These are phyloP conservation scores for Melanargia galathea DNA, from an alignment of 2,888 invertebrate species.

Conservation along the genomic window DNA sequence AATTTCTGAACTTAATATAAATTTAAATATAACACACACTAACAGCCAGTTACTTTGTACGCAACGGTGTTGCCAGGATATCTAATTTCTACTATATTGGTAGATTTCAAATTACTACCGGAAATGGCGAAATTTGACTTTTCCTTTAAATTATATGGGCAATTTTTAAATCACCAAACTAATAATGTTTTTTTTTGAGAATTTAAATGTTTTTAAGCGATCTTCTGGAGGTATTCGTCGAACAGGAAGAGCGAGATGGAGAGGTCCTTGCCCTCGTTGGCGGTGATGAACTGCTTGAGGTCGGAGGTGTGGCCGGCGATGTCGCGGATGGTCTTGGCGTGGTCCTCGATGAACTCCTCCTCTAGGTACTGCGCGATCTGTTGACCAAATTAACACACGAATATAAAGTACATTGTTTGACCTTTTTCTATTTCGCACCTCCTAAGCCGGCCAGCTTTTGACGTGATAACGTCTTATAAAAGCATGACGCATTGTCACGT, in stretches of 20 bases:
- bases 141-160: no score
- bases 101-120: neutral
- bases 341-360: slow-evolving; percentile 87
- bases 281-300: slow-evolving; percentile 84
- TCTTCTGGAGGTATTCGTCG: slow-evolving; percentile 84
- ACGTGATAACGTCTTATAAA: no score
- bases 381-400: neutral
- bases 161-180: neutral
- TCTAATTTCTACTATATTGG: slow-evolving; percentile 23
- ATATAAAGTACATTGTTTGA: neutral
- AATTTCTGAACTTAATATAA: slow-evolving; percentile 33
- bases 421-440: no score
- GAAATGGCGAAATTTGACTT: slow-evolving; percentile 5
- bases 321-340: slow-evolving; percentile 85
- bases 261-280: slow-evolving; percentile 77
- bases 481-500: no score
- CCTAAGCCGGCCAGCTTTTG: no score
- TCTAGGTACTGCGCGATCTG: slow-evolving; percentile 88
- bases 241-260: slow-evolving; percentile 88
- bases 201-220: slow-evolving; percentile 49
- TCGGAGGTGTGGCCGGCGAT: slow-evolving; percentile 89
- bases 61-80: slow-evolving; percentile 28
- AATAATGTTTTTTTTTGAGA: slow-evolving; percentile 16
- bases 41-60: slow-evolving; percentile 37
- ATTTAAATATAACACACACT: slow-evolving; percentile 31